Base-by-base conservation (phyloP, 2,888 invertebrate species). In the Euplagia quadripunctaria region DNA sequence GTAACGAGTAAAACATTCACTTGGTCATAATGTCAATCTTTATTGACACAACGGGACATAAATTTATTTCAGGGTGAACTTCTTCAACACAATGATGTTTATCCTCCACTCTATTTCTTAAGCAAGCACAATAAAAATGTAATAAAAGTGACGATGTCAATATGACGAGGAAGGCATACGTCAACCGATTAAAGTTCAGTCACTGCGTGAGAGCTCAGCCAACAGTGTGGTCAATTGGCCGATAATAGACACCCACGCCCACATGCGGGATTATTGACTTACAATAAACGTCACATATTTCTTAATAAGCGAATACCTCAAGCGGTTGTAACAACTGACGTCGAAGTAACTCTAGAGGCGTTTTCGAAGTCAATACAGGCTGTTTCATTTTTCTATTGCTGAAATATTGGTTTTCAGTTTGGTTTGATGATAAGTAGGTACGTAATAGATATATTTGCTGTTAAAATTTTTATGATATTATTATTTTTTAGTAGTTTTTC, bases 211-310 rank as follows among this genome's bases (percentile, higher is more conserved):
- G 88, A 87, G 85, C 85, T 87, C 88, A 85, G 84, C 87, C 84
- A 82, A 79, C 87, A 86, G 85, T 82, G 78, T 84, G 87, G 85
- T 88, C 94, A 93, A 94, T 94, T 94, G 94, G 82, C 88, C 86
- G 88, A 91, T 94, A 94, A 93, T 92, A 88, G 90, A 80, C 76
- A 77, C 79, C 82, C 83, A 75, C 91, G 87, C 94, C 94, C 93
- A 93, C 93, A 95, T 94, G 92, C 91, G 92, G 93, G 94, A 89
- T 87, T 94, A 96, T 95, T 95, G 95, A 95, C 93, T 92, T 89
- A 93, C 92, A 94, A 95, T 95, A 94, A 94, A 94, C 87, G 92
- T 92, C 94, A 94, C 94, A 95, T 95, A 92, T 93, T 90, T 96
- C 94, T 92, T 93, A 93, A 94, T 95, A 93, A 89, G 93, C 88